Evolutionary conservation across 37 sponge, comb jelly and placozoan species (phyloP), one percentile per base, ranked within the genome.

Genomic region (Cladorhizidae sp.): DNA sequence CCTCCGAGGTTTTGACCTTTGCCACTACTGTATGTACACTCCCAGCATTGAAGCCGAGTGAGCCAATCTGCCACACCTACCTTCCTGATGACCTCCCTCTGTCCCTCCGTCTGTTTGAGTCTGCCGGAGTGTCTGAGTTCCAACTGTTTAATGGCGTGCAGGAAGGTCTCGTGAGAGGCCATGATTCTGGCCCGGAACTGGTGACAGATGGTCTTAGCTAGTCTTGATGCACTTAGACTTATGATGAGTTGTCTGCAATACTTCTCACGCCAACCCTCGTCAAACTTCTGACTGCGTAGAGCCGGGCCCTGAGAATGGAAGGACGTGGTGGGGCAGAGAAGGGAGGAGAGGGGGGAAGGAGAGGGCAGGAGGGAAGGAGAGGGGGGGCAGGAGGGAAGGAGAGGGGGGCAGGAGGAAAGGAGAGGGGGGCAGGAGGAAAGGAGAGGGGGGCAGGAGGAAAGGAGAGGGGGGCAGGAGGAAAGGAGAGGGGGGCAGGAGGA

Each of bases 81-180:
- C 85, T 94, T 90, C 64, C 83, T 79, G 37, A 96, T 88, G 63
- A 79, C 85, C 15, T 77, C 83, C 39, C 91, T 82, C 59, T 88
- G 89, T 12, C 77, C 94, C 79, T 90, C 94, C 0, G 77, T 96
- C 85, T 90, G 81, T 64, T 85, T 82, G 64, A 96, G 81, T 54
- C 97, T 67, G 39, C 88, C 92, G 33, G 86, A 83, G 42, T 93
- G 94, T 26, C 87, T 72, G 40, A 56, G 41, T 85, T 96, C 94
- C 75, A 96, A 76, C 77, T 83, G 87, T 55, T 86, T 83, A 49
- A 96, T 80, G 65, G 97, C 89, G 20, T 40, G 52, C 42, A 85
- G 72, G 67, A 96, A 96, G 15, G 88, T 76, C 70, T 93, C 90
- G 76, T 96, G 97, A 28, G 94, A 89, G 31, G 90, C 56, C 33